Percentiles rank a stretch among this genome's conserved stretches.
These are phyloP conservation scores for Eupleurogrammus muticus DNA, from an alignment of 2,797 vertebrate species.

Conservation along the genomic window DNA sequence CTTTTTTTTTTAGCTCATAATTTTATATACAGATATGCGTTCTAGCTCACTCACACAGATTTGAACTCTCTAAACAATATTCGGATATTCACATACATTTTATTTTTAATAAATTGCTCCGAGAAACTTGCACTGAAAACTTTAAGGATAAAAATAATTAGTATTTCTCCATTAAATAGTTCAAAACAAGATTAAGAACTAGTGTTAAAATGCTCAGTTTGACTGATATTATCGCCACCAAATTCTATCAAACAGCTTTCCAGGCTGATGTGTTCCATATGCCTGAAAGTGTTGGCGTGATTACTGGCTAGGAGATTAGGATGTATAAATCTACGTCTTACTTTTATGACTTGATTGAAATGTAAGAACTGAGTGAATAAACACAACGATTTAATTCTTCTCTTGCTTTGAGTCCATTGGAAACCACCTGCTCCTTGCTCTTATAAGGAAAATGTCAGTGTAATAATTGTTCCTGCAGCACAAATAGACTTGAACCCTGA, in stretches of 20 bases:
- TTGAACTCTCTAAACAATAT: background rate
- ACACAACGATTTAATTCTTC: background rate
- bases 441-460: background rate
- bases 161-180: too few relatives aligned
- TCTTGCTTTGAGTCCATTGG: background rate
- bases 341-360: background rate
- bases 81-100: background rate
- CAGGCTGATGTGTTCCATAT: background rate
- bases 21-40: conserved; percentile 56
- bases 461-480: background rate
- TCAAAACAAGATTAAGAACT: too few relatives aligned
- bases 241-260: background rate
- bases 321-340: conserved; percentile 11
- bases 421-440: conserved; percentile 3
- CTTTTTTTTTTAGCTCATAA: too few relatives aligned
- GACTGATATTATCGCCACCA: background rate
- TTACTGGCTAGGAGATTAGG: background rate
- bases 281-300: background rate
- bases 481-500: background rate
- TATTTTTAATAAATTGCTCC: background rate
- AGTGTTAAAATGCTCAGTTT: too few relatives aligned
- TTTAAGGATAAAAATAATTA: background rate
- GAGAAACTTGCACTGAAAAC: background rate
- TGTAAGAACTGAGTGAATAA: background rate
- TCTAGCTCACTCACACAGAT: background rate